These are phyloP conservation scores for Bombyx mori DNA, from an alignment of 1,140 invertebrate genomes.

Conservation along the genomic window DNA sequence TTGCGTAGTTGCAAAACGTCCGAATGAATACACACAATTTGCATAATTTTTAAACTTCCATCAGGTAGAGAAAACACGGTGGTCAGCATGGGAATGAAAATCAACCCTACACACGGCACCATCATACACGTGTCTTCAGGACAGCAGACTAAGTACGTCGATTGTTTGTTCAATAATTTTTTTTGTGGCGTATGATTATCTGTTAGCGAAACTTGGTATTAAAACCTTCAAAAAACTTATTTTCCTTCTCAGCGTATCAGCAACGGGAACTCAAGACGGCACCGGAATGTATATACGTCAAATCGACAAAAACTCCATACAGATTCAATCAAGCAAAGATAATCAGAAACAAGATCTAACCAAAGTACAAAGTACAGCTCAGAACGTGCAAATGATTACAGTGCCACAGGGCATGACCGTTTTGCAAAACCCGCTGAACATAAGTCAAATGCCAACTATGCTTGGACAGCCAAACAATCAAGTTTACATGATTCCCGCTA, in stretches of 20 bases:
- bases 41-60: neutral
- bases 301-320: conserved; percentile 56
- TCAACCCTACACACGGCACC: conserved; percentile 59
- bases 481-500: conserved; percentile 63
- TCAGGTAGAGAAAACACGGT: conserved; percentile 60
- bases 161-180: too few species aligned
- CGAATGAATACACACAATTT: neutral
- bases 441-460: conserved; percentile 54
- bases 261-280: conserved; percentile 42
- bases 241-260: conserved; percentile 39
- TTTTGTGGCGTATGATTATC: too few species aligned
- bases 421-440: conserved; percentile 54
- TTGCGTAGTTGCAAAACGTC: too few species aligned
- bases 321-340: conserved; percentile 55
- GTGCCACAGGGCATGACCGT: conserved; percentile 62
- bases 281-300: conserved; percentile 60
- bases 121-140: conserved; percentile 63
- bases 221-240: conserved; percentile 1
- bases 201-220: too few species aligned
- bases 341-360: conserved; percentile 51
- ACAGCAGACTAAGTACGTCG: conserved; percentile 55
- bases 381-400: conserved; percentile 64
- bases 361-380: conserved; percentile 47
- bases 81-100: conserved; percentile 63
- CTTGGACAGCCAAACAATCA: conserved; percentile 58